Conservation (phyloP, 2,113 vertebrate species). For the Hassar affinis region DNA sequence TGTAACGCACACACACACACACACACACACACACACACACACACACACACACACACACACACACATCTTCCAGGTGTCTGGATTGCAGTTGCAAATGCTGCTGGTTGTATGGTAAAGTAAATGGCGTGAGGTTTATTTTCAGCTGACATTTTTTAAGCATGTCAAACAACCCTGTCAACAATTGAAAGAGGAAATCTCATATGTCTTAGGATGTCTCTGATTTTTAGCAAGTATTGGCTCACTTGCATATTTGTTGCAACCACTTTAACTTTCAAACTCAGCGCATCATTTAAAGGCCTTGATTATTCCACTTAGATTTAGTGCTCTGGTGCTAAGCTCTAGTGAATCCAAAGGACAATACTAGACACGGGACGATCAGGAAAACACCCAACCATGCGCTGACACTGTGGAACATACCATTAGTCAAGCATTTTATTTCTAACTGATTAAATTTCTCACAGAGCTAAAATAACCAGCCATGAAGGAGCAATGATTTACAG, state of each 20-base stretch:
- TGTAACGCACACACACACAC: conserved; percentile 82
- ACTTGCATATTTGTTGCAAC: neutral
- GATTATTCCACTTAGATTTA: neutral
- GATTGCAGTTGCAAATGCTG: neutral
- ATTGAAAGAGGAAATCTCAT: neutral
- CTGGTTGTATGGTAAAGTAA: neutral
- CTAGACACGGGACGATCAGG: conserved; percentile 24
- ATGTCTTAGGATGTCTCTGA: neutral
- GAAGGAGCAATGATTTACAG: conserved; percentile 70
- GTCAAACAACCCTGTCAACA: neutral
- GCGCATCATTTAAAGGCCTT: neutral
- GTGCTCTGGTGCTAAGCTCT: neutral
- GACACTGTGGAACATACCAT: conserved; percentile 57
- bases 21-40: conserved; percentile 85
- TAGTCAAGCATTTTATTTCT: conserved; percentile 58
- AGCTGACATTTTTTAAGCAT: neutral
- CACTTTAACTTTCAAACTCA: neutral
- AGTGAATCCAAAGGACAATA: conserved; percentile 31
- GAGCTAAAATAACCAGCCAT: conserved; percentile 74
- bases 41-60: conserved; percentile 86
- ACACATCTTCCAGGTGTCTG: conserved; percentile 33
- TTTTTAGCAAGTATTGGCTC: neutral
- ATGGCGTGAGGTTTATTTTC: neutral
- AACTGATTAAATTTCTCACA: conserved; percentile 73
- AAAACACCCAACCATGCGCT: conserved; percentile 49